A percentile compares a stretch with the other conserved stretches of the same genome.
These are phyloP conservation scores for Holothuria scabra DNA, from an alignment of 53 echinoderm and acorn worm species.

Conservation along the genomic window DNA sequence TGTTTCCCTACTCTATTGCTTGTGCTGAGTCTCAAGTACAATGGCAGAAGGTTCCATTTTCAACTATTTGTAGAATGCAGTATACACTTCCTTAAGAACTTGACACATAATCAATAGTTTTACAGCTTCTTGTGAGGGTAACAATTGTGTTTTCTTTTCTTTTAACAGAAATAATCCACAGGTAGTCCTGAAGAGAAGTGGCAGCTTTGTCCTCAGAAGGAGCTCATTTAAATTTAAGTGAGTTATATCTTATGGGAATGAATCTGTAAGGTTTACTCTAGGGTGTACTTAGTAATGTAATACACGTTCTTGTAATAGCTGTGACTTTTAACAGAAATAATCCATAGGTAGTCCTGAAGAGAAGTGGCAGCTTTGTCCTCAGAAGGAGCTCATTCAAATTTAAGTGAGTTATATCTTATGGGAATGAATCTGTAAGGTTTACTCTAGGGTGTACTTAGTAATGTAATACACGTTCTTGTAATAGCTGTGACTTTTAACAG, in stretches of 20 bases:
- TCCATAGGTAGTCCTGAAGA: conserved; percentile 1
- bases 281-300: no score
- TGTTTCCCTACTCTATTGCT: no score
- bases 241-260: not conserved
- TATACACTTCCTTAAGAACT: no score
- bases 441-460: not conserved
- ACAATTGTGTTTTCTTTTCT: conserved; percentile 3
- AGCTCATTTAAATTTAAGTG: conserved; percentile 43
- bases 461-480: no score
- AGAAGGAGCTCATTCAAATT: conserved; percentile 28
- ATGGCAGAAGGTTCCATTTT: no score
- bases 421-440: not conserved
- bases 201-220: conserved; percentile 32
- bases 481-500: conserved; percentile 20
- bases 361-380: conserved; percentile 41
- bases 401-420: conserved; percentile 21
- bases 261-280: not conserved
- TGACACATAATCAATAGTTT: no score
- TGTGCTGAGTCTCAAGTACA: no score
- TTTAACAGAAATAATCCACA: conserved; percentile 28
- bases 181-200: conserved; percentile 29
- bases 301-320: no score
- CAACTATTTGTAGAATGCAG: no score
- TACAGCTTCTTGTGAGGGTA: no score
- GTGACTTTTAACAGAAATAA: conserved; percentile 25